Base-by-base conservation (phyloP, 2,888 invertebrate genomes). In the Itoplectis maculator region DNA sequence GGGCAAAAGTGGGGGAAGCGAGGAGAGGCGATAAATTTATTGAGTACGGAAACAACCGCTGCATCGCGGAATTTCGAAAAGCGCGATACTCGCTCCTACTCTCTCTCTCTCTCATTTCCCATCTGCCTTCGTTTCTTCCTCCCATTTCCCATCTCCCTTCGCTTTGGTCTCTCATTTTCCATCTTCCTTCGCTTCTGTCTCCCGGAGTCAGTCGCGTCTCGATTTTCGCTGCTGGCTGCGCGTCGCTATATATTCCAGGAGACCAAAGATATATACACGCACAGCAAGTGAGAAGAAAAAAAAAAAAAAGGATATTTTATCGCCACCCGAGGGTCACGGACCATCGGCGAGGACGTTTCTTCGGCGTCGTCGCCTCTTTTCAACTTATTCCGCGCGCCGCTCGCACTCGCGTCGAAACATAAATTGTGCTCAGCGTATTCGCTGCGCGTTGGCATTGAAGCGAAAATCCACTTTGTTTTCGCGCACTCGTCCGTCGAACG, bases 11-110 rank as follows among this genome's bases (percentile, higher is more conserved):
- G 8, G 9, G 18, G 40, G 42, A 37, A 40, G 13, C 40, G 4
- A 11, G 40, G 40, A 40, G 54, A 63, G 49, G 23, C 66, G 45
- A 40, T 56, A 61, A 73, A 81, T 81, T 77, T 81, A 77, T 81
- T 29, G 77, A 68, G 68, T 42, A 69, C 68, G 77, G 81, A 76
- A 76, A 56, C 59, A 63, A 61, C 47, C 59, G 56, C 76, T 40
- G 47, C 72, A 49, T 45, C 66, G 70, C 70, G 56, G 65, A 76
- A 72, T 72, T 76, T 81, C 59, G 45, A 29, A 81, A 66, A 76
- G 72, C 66, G 59, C 76, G 59, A 70, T 70, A 81, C n/a, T n/a
- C n/a, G n/a, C n/a, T n/a, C n/a, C n/a, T 81, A 72, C 61, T 47
- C n/a, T 59, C 37, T 20, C 0, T 35, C 63, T 63, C 42, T 29